Evolutionary conservation across 1,140 invertebrate genomes (phyloP).

Genomic region (Andrena cerasifolii): DNA sequence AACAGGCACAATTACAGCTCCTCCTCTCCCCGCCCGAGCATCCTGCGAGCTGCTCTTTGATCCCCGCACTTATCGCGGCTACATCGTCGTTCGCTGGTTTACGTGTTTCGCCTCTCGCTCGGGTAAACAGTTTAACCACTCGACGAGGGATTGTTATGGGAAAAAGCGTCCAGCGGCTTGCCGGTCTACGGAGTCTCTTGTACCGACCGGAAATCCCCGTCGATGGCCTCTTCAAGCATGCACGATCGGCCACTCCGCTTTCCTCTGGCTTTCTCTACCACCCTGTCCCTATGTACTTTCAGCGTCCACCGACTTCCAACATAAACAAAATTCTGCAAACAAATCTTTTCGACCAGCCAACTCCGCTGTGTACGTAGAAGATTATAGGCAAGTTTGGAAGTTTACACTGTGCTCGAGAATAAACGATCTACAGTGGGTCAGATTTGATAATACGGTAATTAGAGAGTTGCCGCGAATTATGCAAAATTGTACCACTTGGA

Average conservation of each 20-base stretch:
- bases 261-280: neutral
- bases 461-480: too few relatives aligned
- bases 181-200: neutral
- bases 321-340: too few relatives aligned
- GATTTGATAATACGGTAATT: too few relatives aligned
- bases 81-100: constrained; percentile 20
- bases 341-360: too few relatives aligned
- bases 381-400: too few relatives aligned
- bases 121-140: constrained; percentile 15
- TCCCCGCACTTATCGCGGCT: constrained; percentile 17
- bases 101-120: constrained; percentile 2
- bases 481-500: too few relatives aligned
- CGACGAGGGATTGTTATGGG: constrained; percentile 31
- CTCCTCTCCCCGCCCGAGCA: neutral
- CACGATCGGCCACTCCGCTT: neutral
- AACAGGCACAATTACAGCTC: constrained; percentile 27
- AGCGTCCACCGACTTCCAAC: too few relatives aligned
- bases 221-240: neutral
- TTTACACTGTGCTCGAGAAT: too few relatives aligned
- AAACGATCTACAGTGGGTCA: too few relatives aligned
- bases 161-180: constrained; percentile 3
- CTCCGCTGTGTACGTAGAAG: too few relatives aligned
- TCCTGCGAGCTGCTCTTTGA: constrained; percentile 12
- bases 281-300: too few relatives aligned
- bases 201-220: neutral